Conservation (phyloP, 2,888 invertebrate species). For the Eucera pruinosa region DNA sequence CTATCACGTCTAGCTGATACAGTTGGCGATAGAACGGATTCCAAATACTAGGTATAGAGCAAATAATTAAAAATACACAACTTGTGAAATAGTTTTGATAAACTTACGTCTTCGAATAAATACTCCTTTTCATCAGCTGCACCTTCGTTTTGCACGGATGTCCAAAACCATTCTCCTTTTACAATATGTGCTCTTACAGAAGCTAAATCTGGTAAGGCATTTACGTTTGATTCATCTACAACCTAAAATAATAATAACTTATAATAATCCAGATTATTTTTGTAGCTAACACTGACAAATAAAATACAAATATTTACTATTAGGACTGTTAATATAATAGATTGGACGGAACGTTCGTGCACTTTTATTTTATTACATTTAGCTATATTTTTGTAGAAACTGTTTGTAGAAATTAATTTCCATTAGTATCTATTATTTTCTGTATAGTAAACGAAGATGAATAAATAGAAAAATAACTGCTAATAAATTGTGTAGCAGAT, state of each 20-base stretch:
- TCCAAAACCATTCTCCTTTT: constrained; percentile 99
- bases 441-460: no score
- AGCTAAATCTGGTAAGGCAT: constrained; percentile 89
- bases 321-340: no score
- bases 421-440: no score
- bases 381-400: no score
- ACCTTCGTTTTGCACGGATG: constrained; percentile 97
- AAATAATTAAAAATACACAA: constrained; percentile 27
- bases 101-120: constrained; percentile 92
- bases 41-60: constrained; percentile 83
- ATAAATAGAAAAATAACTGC: no score
- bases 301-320: constrained; percentile 1
- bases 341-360: no score
- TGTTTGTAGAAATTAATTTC: no score
- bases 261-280: constrained; percentile 3
- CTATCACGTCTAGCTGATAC: constrained; percentile 86
- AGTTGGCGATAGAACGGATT: constrained; percentile 85
- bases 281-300: not conserved
- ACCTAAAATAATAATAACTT: constrained; percentile 86
- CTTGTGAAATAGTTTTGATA: constrained; percentile 14
- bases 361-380: no score
- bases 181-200: constrained; percentile 90
- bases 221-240: constrained; percentile 92
- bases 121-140: constrained; percentile 96
- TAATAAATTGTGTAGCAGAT: no score